phyloP scores from a whole-genome alignment of 2,797 vertebrate genomes.

The Dryobates pubescens region DNA sequence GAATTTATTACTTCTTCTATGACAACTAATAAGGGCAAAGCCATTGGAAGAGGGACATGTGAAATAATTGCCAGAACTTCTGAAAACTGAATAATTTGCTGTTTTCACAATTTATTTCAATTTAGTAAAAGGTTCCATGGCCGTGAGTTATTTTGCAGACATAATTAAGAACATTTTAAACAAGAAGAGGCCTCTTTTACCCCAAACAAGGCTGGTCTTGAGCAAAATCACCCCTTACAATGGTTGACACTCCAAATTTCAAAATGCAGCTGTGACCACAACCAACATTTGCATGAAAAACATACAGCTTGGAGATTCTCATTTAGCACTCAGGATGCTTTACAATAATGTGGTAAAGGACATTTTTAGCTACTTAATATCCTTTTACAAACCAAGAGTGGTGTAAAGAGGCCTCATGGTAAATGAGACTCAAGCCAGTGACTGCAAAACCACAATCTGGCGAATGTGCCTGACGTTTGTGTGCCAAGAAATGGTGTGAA shows the following conservation, averaged over 20 bases:
- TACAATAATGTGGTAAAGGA: conserved; percentile 44
- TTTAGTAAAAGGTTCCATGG: conserved; percentile 67
- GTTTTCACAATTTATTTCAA: conserved; percentile 71
- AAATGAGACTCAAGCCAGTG: conserved; percentile 52
- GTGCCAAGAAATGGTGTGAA: conserved; percentile 70
- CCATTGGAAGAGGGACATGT: conserved; percentile 46
- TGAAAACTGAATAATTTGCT: conserved; percentile 68
- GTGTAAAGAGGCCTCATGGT: conserved; percentile 59
- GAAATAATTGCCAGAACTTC: conserved; percentile 67
- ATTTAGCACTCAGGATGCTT: conserved; percentile 43
- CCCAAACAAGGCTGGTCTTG: conserved; percentile 46
- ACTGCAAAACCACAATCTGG: conserved; percentile 67
- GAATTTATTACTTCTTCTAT: conserved; percentile 66
- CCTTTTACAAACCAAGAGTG: conserved; percentile 44
- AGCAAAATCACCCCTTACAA: conserved; percentile 42
- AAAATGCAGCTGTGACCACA: conserved; percentile 49
- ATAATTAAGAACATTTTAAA: conserved; percentile 67
- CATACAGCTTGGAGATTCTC: conserved; percentile 35
- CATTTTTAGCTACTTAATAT: conserved; percentile 62
- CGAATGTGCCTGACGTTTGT: not conserved
- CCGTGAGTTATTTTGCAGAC: conserved; percentile 60
- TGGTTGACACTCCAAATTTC: conserved; percentile 45
- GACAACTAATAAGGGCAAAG: conserved; percentile 66
- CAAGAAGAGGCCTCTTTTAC: conserved; percentile 55
- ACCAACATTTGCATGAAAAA: conserved; percentile 39